Base-by-base conservation (phyloP, 2,113 vertebrate genomes). In the Motacilla tschutschensis region DNA sequence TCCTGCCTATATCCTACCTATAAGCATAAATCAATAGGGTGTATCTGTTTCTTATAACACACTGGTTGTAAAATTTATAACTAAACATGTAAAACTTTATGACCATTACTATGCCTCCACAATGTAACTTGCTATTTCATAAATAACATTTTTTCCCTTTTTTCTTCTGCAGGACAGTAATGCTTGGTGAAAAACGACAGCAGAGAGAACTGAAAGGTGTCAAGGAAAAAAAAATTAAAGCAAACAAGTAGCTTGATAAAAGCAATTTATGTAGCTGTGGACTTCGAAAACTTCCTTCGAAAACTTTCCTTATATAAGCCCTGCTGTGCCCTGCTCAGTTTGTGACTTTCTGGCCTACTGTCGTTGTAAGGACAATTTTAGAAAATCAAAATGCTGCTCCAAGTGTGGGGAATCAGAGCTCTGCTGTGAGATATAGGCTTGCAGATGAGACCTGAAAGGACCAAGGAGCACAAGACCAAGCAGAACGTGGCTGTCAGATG, bases 401-500 rank as follows among this genome's bases (percentile, higher is more conserved):
- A 46, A 79, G 46, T 10, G 3, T 28, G 25, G 11, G 13, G 33
- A 78, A 46, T 35, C 50, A 38, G 31, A 57, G 65, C 35, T 53
- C 40, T 47, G 53, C 40, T 0, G 4, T 69, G 25, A 82, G 48
- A 12, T 8, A 13, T 0, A 6, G 12, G n/a, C 21, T 77, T 41
- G 51, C 3, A 9, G 24, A 48, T 0, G 0, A 75, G 58, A 79
- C 38, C 43, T 28, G 43, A 26, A 75, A 67, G 54, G 26, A 43
- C 24, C 48, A 44, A 58, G 40, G 11, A 35, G 50, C 25, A 57
- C 1, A 31, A 75, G 29, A 66, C 6, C 0, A 7, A 69, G 65
- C 36, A 53, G 21, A 59, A 26, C 0, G 0, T 5, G 29, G 26
- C 46, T 3, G 2, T 40, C 36, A 33, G n/a, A 76, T 4, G 8